phyloP scores from a whole-genome alignment of 2,797 vertebrate species.

The Prionace glauca region DNA sequence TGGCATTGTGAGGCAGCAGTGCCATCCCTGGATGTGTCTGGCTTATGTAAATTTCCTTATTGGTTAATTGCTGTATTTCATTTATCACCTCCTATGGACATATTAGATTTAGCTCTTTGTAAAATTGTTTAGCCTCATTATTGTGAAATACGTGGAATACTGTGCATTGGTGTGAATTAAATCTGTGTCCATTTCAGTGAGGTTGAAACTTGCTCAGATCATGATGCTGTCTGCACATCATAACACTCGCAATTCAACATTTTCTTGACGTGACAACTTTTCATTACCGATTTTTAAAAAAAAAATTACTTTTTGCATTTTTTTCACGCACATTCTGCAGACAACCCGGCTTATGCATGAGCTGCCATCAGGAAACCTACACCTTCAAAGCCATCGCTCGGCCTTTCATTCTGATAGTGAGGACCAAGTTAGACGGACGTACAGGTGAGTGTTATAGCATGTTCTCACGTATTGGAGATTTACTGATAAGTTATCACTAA shows the following conservation, averaged over 20 bases:
- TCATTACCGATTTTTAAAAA: not conserved
- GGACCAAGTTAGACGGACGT: constrained; percentile 79
- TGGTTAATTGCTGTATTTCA: not conserved
- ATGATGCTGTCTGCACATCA: no score
- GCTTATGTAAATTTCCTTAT: not conserved
- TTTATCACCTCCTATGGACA: not conserved
- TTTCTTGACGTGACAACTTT: not conserved
- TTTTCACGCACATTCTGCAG: constrained; percentile 51
- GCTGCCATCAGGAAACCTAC: constrained; percentile 70
- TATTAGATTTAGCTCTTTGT: not conserved
- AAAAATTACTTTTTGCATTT: not conserved
- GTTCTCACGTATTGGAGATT: not conserved
- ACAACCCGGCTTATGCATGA: constrained; percentile 80
- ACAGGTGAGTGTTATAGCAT: constrained; percentile 64
- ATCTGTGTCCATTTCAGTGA: not conserved
- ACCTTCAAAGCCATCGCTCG: constrained; percentile 65
- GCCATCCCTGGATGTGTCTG: not conserved
- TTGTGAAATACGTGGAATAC: not conserved
- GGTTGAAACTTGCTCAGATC: not conserved
- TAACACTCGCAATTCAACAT: not conserved
- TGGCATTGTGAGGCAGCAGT: no score
- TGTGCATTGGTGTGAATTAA: not conserved
- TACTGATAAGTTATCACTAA: not conserved
- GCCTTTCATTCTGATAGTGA: constrained; percentile 81
- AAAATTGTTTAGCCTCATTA: not conserved